These are phyloP conservation scores for Rotaria macrura DNA, from an alignment of 2,888 invertebrate genomes.

Conservation along the genomic window DNA sequence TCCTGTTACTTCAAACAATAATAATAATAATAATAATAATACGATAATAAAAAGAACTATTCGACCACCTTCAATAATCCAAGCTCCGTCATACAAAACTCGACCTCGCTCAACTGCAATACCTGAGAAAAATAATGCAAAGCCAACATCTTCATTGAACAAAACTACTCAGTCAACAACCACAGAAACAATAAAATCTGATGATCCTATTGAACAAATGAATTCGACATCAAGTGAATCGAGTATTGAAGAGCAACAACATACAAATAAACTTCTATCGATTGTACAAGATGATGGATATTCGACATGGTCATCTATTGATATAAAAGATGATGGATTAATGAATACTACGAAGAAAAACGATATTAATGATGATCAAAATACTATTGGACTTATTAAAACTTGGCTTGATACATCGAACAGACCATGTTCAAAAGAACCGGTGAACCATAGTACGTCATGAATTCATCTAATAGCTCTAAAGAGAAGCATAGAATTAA, in stretches of 20 bases:
- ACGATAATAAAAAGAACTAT: background rate
- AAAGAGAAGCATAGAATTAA: too few species aligned
- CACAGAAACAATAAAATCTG: background rate
- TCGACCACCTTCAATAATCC: background rate
- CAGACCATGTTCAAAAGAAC: background rate
- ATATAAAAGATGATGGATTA: background rate
- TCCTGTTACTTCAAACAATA: background rate
- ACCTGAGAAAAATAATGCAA: background rate
- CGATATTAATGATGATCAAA: background rate
- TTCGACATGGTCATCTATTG: background rate
- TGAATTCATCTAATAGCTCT: too few species aligned
- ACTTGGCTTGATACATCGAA: background rate
- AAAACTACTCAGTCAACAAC: background rate
- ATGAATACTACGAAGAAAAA: background rate
- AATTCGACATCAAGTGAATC: slow-evolving; percentile 16
- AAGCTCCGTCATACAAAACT: background rate
- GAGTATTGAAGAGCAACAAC: slow-evolving; percentile 5
- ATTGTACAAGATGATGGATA: background rate
- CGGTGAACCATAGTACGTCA: background rate
- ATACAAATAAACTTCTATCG: background rate
- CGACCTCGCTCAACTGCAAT: background rate
- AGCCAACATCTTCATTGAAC: background rate
- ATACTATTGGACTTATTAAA: background rate
- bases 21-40: background rate
- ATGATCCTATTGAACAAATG: background rate